Percentiles rank a stretch among this genome's conserved stretches.
Conservation (phyloP, 2,888 invertebrate species). For the Argyra leucocephala region DNA sequence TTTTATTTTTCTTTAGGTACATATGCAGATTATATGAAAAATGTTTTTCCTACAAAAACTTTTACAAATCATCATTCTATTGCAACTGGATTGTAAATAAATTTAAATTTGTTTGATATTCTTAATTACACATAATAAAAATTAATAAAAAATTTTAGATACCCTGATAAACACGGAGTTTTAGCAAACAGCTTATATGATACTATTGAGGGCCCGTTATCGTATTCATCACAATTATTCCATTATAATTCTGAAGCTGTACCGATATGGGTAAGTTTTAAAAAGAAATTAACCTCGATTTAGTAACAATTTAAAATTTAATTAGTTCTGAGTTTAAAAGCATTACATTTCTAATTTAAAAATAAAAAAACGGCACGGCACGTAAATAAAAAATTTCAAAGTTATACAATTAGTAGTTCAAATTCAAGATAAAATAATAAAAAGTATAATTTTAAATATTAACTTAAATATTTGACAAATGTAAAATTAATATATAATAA, state of each 20-base stretch:
- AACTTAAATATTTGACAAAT: too few relatives aligned
- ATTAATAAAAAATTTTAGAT: background rate
- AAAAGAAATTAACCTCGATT: too few relatives aligned
- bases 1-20: background rate
- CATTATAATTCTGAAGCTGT: constrained; percentile 47
- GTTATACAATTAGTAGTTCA: too few relatives aligned
- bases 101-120: background rate
- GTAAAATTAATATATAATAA: too few relatives aligned
- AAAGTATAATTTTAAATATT: too few relatives aligned
- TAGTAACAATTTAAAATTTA: too few relatives aligned
- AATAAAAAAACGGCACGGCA: too few relatives aligned
- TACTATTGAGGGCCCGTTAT: constrained; percentile 31
- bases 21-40: constrained; percentile 28
- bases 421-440: too few relatives aligned
- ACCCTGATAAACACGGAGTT: constrained; percentile 58
- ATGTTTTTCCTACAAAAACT: constrained; percentile 60
- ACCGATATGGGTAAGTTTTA: constrained; percentile 51
- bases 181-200: constrained; percentile 55
- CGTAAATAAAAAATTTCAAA: too few relatives aligned
- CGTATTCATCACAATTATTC: constrained; percentile 45
- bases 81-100: constrained; percentile 47
- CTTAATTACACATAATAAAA: background rate
- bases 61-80: constrained; percentile 65
- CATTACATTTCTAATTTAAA: too few relatives aligned
- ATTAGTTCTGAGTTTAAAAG: too few relatives aligned